These are phyloP conservation scores for Hyles lineata DNA, from an alignment of 2,888 invertebrate species.

Conservation along the genomic window DNA sequence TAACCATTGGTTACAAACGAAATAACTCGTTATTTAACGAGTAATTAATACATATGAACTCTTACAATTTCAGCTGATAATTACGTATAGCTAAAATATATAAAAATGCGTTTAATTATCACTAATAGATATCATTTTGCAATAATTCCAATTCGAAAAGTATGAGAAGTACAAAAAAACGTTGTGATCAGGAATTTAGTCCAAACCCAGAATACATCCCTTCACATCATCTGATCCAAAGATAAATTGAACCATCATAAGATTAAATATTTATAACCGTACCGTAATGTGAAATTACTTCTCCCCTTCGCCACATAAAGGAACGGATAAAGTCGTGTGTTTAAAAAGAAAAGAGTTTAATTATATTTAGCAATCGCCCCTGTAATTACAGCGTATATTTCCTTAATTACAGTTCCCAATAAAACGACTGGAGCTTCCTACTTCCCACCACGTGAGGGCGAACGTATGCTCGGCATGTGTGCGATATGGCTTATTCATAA, in stretches of 20 bases:
- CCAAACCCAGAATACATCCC: too few species aligned
- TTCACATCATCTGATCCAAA: too few species aligned
- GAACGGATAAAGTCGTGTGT: conserved; percentile 62
- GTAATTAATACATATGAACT: too few species aligned
- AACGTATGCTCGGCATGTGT: conserved; percentile 72
- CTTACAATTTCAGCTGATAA: too few species aligned
- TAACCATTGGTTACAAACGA: too few species aligned
- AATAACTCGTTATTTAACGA: too few species aligned
- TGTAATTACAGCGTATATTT: conserved; percentile 81
- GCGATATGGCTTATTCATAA: conserved; percentile 77
- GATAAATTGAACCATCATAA: neutral
- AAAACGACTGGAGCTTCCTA: conserved; percentile 81
- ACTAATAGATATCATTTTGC: too few species aligned
- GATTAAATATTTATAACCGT: conserved; percentile 17
- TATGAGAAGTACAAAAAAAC: too few species aligned
- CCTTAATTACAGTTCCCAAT: conserved; percentile 80
- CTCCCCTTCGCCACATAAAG: conserved; percentile 42
- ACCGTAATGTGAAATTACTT: conserved; percentile 41
- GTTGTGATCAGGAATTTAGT: too few species aligned
- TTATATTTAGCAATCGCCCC: conserved; percentile 84
- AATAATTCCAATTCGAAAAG: too few species aligned
- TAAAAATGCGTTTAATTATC: too few species aligned
- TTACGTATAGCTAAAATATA: too few species aligned
- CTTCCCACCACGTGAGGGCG: conserved; percentile 77
- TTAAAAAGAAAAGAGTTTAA: conserved; percentile 74